Percentiles rank a stretch among this genome's conserved stretches.
Conservation (phyloP, 2,888 invertebrate species). For the Panzeria rudis region DNA sequence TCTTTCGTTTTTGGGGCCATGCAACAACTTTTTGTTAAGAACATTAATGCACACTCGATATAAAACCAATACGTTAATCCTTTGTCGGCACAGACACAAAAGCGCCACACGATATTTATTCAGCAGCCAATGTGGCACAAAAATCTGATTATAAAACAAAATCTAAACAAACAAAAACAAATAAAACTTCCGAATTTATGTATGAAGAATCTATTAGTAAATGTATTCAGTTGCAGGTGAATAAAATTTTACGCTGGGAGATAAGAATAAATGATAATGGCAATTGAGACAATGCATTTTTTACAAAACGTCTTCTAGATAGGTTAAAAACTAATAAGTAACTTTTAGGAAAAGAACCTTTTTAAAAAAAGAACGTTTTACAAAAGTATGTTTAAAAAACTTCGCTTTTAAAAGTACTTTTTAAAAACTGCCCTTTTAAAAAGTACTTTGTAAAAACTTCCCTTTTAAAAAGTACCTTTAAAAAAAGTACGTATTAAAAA, state of each 20-base stretch:
- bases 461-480: too few relatives aligned
- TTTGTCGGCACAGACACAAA: constrained; percentile 81
- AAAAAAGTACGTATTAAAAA: too few relatives aligned
- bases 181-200: constrained; percentile 17
- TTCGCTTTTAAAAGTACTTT: too few relatives aligned
- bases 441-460: too few relatives aligned
- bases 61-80: constrained; percentile 14
- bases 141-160: constrained; percentile 60
- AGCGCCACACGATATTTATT: constrained; percentile 79
- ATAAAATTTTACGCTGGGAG: not conserved
- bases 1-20: constrained; percentile 26
- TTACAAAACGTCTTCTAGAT: too few relatives aligned
- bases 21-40: constrained; percentile 41
- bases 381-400: not conserved
- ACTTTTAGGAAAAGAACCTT: too few relatives aligned
- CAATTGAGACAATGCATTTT: too few relatives aligned
- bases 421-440: too few relatives aligned
- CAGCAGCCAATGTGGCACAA: constrained; percentile 76
- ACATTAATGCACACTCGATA: constrained; percentile 20
- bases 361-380: not conserved
- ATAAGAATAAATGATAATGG: not conserved
- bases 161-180: constrained; percentile 55
- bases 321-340: too few relatives aligned
- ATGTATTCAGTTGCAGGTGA: constrained; percentile 1
- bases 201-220: not conserved